Conservation (phyloP, 2,888 invertebrate genomes). For the Osedax fenrisi region DNA sequence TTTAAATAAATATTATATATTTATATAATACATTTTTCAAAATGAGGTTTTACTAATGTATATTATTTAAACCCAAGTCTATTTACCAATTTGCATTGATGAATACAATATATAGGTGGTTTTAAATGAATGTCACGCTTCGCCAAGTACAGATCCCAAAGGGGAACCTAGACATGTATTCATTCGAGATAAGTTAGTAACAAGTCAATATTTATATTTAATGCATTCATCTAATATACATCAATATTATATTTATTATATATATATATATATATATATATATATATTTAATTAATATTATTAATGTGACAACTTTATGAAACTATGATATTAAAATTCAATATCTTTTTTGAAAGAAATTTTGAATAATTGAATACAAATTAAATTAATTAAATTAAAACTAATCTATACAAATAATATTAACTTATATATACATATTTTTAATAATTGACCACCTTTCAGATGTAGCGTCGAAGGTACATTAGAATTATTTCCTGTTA, state of each 20-base stretch:
- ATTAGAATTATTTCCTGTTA: constrained; percentile 39
- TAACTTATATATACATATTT: neutral
- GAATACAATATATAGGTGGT: constrained; percentile 37
- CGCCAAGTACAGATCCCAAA: constrained; percentile 37
- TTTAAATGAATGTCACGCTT: constrained; percentile 41
- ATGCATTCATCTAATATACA: no score
- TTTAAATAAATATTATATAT: no score
- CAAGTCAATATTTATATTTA: neutral
- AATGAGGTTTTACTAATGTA: no score
- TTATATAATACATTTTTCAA: no score
- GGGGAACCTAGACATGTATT: constrained; percentile 37
- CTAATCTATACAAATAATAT: neutral
- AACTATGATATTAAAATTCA: no score
- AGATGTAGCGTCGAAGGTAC: constrained; percentile 40
- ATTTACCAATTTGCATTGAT: no score
- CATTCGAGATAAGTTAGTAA: constrained; percentile 42
- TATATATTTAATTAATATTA: neutral
- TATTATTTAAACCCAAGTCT: no score
- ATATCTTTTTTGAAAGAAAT: no score
- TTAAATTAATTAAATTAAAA: neutral
- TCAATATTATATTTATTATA: neutral
- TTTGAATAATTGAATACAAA: no score
- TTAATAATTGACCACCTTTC: neutral
- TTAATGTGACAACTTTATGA: neutral
- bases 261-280: neutral